phyloP scores from a whole-genome alignment of 2,888 invertebrate genomes.

The Phytoseiulus persimilis region DNA sequence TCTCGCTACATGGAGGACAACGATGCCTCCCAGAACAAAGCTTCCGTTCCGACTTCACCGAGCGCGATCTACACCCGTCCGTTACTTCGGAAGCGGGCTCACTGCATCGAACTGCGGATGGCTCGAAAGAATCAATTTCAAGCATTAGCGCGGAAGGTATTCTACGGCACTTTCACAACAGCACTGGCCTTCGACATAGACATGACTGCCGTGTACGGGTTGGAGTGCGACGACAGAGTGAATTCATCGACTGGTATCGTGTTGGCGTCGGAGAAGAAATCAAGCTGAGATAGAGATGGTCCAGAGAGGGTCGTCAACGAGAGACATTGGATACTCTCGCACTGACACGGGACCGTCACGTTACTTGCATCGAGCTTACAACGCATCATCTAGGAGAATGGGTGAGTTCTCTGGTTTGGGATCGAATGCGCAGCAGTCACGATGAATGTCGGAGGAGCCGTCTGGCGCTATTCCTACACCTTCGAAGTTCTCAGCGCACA shows the following conservation, averaged over 20 bases:
- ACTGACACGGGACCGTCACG: neutral
- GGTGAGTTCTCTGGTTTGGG: too few species aligned
- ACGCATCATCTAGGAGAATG: neutral
- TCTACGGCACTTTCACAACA: neutral
- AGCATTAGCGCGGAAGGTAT: neutral
- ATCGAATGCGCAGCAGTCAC: too few species aligned
- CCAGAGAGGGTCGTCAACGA: neutral
- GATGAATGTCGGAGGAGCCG: too few species aligned
- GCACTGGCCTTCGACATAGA: neutral
- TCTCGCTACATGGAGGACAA: too few species aligned
- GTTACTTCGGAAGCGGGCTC: too few species aligned
- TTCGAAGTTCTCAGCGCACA: neutral
- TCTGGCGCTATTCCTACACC: too few species aligned
- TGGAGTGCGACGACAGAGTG: neutral
- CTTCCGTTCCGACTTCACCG: too few species aligned
- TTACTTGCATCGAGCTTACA: neutral
- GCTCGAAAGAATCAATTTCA: too few species aligned
- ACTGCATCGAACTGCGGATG: too few species aligned
- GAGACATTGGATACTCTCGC: neutral
- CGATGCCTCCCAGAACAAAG: too few species aligned
- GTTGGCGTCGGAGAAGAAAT: neutral
- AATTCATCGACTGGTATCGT: neutral
- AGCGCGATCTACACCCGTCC: too few species aligned
- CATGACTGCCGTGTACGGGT: neutral
- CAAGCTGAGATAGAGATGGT: neutral